Evolutionary conservation across 2,888 invertebrate genomes (phyloP), one percentile per base, ranked within the genome.

Genomic region (Drosophila borborema): DNA sequence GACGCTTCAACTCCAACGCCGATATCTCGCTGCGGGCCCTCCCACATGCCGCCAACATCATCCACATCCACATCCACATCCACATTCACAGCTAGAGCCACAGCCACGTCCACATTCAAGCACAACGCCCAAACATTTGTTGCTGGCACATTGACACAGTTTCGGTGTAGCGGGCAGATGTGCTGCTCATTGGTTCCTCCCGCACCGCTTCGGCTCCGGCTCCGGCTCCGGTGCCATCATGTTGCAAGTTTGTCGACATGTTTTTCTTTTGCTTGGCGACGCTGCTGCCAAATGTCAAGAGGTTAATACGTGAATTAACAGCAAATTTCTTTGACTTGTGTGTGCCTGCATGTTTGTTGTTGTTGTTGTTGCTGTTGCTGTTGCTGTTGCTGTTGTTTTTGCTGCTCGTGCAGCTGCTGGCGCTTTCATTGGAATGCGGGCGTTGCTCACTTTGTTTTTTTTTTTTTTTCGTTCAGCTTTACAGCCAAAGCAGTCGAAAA

Each of bases 291-390:
- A 91, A 91, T 91, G 91, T 90, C 91, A 91, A 86, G 81, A 91
- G 91, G 91, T 90, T 91, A 91, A 91, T 91, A 90, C 91, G 91
- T 90, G 91, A 88, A 90, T 87, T 90, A 91, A 91, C 88, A 87
- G 88, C 88, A 89, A 82, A 90, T 91, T 91, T 91, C 87, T 86
- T 89, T 85, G 85, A 85, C 87, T 84, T 87, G 83, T 83, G 82
- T 82, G 80, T 77, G 86, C 79, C 78, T 83, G 81, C 73, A 75
- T 74, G 83, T 49, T 54, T 68, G 53, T 51, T 74, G 54, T 34
- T 62, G 34, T 28, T 77, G 64, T 3, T 63, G 51, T 45, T 64
- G 63, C 31, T 71, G 55, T 54, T 73, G 63, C 34, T 63, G 51
- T 45, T 64, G 63, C 31, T 71, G 55, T 54, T 71, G 55, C 56